phyloP scores from a whole-genome alignment of 2,888 invertebrate species.

The Hypena proboscidalis region DNA sequence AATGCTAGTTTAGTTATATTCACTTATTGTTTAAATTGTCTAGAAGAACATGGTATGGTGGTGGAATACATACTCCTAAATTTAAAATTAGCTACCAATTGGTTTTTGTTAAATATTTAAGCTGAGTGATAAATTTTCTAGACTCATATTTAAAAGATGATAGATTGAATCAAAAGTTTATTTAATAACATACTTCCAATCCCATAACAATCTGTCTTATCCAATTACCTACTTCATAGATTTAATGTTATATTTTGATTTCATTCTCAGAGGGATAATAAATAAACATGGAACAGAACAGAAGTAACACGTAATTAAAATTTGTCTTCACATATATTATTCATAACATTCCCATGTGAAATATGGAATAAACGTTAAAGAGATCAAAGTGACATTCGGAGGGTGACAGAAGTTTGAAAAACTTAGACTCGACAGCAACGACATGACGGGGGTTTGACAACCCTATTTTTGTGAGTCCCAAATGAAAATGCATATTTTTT shows the following conservation, averaged over 20 bases:
- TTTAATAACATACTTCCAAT: not conserved
- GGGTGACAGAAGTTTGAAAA: constrained; percentile 52
- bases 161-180: no score
- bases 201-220: not conserved
- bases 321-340: constrained; percentile 36
- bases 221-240: not conserved
- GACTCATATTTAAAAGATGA: no score
- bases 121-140: no score
- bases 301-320: constrained; percentile 29
- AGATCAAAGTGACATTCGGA: constrained; percentile 50
- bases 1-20: no score
- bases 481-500: constrained; percentile 38
- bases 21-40: no score
- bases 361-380: constrained; percentile 48
- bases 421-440: constrained; percentile 41
- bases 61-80: no score
- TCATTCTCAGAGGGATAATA: not conserved
- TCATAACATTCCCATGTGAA: constrained; percentile 50
- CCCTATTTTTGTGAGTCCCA: constrained; percentile 51
- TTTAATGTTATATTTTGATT: not conserved
- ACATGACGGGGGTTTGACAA: constrained; percentile 59
- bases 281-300: constrained; percentile 23
- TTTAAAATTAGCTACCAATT: no score
- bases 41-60: no score
- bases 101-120: no score